phyloP scores from a whole-genome alignment of 2,113 vertebrate genomes.

The Cyanoliseus patagonus region DNA sequence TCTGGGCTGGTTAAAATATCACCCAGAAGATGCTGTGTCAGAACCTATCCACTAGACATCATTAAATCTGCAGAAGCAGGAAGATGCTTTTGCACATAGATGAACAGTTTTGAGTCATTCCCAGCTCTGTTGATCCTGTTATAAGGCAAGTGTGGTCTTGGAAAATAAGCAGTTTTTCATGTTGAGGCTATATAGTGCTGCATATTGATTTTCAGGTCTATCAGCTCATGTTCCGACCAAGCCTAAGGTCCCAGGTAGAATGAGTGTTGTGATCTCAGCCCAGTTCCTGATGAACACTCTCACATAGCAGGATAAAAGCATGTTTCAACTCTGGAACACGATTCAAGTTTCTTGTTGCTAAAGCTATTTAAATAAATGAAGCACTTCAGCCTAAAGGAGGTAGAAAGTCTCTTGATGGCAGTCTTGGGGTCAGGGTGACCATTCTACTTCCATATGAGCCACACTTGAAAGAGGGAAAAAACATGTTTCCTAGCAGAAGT shows the following conservation, averaged over 20 bases:
- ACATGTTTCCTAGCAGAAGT: neutral
- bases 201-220: neutral
- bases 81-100: neutral
- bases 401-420: neutral
- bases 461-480: neutral
- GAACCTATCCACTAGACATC: neutral
- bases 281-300: neutral
- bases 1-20: neutral
- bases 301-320: neutral
- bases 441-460: fast-evolving
- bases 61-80: neutral
- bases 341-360: neutral
- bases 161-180: neutral
- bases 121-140: neutral
- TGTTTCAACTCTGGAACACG: neutral
- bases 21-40: slow-evolving; percentile 17
- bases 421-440: neutral
- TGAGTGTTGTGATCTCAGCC: neutral
- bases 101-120: neutral
- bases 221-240: neutral
- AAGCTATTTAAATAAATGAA: neutral
- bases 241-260: neutral
- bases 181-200: neutral
- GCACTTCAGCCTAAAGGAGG: neutral
- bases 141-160: neutral